Conservation (phyloP, 35 echinoderm and acorn worm species). For the Apostichopus japonicus region DNA sequence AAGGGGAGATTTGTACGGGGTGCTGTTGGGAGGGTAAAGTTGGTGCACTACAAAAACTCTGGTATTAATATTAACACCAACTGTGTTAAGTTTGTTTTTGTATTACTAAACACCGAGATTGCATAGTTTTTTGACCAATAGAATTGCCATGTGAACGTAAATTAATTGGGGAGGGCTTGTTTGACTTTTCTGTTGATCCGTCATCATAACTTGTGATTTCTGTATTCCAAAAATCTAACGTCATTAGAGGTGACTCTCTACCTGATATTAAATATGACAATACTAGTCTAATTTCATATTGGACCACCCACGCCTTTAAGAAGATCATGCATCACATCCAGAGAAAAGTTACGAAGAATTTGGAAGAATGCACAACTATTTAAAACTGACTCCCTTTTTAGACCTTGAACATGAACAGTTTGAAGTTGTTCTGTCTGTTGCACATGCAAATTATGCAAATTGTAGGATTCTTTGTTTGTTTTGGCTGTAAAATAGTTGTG, state of each 20-base stretch:
- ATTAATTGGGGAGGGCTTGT: conserved; percentile 17
- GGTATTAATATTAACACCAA: no score
- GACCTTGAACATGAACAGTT: neutral
- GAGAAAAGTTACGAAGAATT: neutral
- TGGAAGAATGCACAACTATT: neutral
- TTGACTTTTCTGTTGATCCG: conserved; percentile 8
- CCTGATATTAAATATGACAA: no score
- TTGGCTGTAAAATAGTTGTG: neutral
- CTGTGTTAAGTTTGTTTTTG: no score
- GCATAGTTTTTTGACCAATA: conserved; percentile 22
- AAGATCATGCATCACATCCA: no score
- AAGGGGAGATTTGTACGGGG: no score
- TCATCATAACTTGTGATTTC: neutral
- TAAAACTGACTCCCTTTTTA: neutral
- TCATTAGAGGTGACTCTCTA: neutral
- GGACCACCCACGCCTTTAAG: no score
- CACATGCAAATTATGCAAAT: neutral
- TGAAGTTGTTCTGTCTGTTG: no score
- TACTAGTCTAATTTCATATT: no score
- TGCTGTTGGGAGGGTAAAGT: no score
- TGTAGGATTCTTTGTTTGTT: neutral
- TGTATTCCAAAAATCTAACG: neutral
- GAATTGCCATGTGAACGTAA: conserved; percentile 18
- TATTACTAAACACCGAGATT: conserved; percentile 18
- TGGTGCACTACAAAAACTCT: no score